Conservation (phyloP, 2,797 vertebrate species). For the Hippocampus kuda region DNA sequence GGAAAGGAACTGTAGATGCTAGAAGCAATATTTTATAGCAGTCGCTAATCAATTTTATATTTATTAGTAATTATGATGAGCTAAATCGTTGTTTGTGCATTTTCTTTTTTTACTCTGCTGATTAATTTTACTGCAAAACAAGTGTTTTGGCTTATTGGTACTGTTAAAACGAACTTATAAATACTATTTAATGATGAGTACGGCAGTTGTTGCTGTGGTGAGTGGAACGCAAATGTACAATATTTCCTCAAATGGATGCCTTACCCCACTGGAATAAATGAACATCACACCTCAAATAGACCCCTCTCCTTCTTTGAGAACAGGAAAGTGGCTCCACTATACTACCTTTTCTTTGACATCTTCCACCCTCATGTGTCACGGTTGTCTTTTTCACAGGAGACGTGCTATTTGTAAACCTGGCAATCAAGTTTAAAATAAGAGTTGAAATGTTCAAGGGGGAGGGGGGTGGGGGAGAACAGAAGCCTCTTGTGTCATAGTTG, state of each 20-base stretch:
- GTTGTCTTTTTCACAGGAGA: too few relatives aligned
- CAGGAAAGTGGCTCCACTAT: not conserved
- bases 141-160: conserved; percentile 34
- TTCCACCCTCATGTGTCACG: too few relatives aligned
- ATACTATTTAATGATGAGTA: conserved; percentile 3
- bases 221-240: not conserved
- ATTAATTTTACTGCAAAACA: conserved; percentile 42
- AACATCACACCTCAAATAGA: not conserved
- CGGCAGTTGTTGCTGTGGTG: not conserved
- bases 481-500: too few relatives aligned
- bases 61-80: conserved; percentile 58
- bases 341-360: too few relatives aligned
- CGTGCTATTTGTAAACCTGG: too few relatives aligned
- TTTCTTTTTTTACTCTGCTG: conserved; percentile 42
- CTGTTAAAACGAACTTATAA: conserved; percentile 51
- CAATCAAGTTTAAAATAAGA: too few relatives aligned
- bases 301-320: not conserved
- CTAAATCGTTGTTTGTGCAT: conserved; percentile 48
- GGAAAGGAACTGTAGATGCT: conserved; percentile 33
- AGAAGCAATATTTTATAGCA: conserved; percentile 66
- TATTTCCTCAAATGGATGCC: not conserved
- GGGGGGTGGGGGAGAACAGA: too few relatives aligned
- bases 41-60: conserved; percentile 62
- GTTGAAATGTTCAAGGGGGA: too few relatives aligned
- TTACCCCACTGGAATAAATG: not conserved